Conservation (phyloP, 1,140 invertebrate species). For the Micrasema minimum region DNA sequence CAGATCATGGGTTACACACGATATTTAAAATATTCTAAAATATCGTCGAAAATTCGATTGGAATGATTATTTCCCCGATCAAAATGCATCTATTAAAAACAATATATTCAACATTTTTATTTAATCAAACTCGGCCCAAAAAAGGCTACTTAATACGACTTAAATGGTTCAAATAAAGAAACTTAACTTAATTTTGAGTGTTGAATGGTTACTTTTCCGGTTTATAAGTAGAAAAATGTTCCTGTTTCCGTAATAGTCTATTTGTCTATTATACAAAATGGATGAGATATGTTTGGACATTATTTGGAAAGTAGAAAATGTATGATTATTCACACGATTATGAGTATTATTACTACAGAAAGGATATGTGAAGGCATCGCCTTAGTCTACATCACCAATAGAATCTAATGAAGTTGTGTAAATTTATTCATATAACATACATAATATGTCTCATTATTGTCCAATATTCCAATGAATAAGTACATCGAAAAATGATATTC, state of each 20-base stretch:
- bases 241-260: background rate
- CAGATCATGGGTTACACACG: too few species aligned
- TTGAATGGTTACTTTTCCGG: too few species aligned
- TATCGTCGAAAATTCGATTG: too few species aligned
- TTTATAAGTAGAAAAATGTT: slow-evolving; percentile 2
- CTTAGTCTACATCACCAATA: slow-evolving; percentile 21
- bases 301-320: background rate
- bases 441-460: slow-evolving; percentile 24
- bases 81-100: too few species aligned
- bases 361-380: slow-evolving; percentile 24
- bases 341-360: background rate
- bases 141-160: too few species aligned
- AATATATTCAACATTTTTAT: too few species aligned
- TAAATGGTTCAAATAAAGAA: too few species aligned
- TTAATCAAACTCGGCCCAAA: too few species aligned
- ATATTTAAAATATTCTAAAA: too few species aligned
- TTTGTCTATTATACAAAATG: background rate
- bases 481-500: slow-evolving; percentile 25
- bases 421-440: slow-evolving; percentile 20
- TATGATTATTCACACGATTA: slow-evolving; percentile 12
- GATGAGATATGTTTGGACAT: slow-evolving; percentile 14
- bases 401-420: slow-evolving; percentile 15
- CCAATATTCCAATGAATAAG: slow-evolving; percentile 32
- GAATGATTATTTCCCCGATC: too few species aligned
- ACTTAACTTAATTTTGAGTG: too few species aligned